Percentiles rank a stretch among this genome's conserved stretches.
phyloP scores from a whole-genome alignment of 2,888 invertebrate species.

The Lycia hirtaria region DNA sequence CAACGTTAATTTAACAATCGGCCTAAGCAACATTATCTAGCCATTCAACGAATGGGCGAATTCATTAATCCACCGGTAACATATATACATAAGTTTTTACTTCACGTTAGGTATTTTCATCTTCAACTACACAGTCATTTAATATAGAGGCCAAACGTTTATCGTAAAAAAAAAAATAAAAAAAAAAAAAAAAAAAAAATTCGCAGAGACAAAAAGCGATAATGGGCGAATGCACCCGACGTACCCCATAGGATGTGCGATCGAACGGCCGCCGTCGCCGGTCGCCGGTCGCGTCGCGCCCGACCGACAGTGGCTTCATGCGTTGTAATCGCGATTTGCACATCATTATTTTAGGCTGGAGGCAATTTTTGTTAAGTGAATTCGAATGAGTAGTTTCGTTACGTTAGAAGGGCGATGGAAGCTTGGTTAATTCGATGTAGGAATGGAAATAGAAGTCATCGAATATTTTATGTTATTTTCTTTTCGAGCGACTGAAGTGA shows the following conservation, averaged over 20 bases:
- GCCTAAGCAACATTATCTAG: no score
- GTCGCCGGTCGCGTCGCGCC: constrained; percentile 50
- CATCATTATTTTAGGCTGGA: constrained; percentile 48
- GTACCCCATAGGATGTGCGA: constrained; percentile 69
- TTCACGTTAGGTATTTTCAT: no score
- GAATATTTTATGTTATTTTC: no score
- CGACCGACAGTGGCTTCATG: constrained; percentile 52
- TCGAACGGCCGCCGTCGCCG: constrained; percentile 60
- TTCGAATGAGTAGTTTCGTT: constrained; percentile 31
- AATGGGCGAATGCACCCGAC: constrained; percentile 58
- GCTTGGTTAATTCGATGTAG: neutral
- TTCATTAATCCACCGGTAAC: no score
- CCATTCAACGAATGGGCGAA: no score
- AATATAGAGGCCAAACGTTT: no score
- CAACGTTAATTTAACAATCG: no score
- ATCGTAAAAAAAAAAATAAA: neutral
- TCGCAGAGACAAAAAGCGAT: constrained; percentile 55
- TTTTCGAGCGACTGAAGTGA: no score
- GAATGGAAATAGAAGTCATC: no score
- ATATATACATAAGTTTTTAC: no score
- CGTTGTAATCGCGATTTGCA: constrained; percentile 55
- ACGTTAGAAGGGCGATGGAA: neutral
- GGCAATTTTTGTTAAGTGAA: constrained; percentile 45
- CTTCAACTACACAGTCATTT: no score
- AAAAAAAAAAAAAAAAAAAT: constrained; percentile 37